Base-by-base conservation (phyloP, 2,888 invertebrate genomes). In the Microctonus hyperodae region DNA sequence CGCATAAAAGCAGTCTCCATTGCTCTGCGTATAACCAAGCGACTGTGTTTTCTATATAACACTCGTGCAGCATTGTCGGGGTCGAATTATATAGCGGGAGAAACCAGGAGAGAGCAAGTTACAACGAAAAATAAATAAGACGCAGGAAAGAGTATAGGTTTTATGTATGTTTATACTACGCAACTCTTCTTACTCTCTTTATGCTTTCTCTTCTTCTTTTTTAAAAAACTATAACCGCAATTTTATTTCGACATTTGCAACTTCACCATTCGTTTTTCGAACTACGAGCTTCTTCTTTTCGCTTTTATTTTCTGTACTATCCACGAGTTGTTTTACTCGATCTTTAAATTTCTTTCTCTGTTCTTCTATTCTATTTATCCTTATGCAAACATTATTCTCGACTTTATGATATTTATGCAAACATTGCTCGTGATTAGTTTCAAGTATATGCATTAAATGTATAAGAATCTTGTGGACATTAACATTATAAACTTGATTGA, bases 171-270 rank as follows among this genome's bases (percentile, higher is more conserved):
- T 1, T 16, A 16, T 44, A 16, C 44, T 16, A 44, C 16, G 44
- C 44, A 44, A 16, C 16, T n/a, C 4, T n/a, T 7, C 44, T 44
- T 11, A 22, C 37, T 22, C 9, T 57, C 23, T 22, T 13, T 7
- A 44, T 44, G 4, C 44, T 23, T 16, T 40, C 44, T 44, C 25
- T 44, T 6, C n/a, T n/a, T 25, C 16, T 59, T 37, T 57, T 22
- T 13, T 59, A 68, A 68, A 68, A 68, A 66, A 63, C 60, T n/a
- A n/a, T 35, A 16, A 28, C 44, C 25, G 68, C 69, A 65, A 68
- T 71, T 68, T 69, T 69, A 69, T 69, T 71, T 71, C 63, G 65
- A 37, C 62, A 23, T 62, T 53, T 28, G 28, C 53, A 33, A 33
- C 55, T 33, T 16, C 25, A 6, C 2, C 16, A 9, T 44, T 28